Conservation (phyloP, 35 echinoderm and acorn worm species). For the Ptychodera flava region DNA sequence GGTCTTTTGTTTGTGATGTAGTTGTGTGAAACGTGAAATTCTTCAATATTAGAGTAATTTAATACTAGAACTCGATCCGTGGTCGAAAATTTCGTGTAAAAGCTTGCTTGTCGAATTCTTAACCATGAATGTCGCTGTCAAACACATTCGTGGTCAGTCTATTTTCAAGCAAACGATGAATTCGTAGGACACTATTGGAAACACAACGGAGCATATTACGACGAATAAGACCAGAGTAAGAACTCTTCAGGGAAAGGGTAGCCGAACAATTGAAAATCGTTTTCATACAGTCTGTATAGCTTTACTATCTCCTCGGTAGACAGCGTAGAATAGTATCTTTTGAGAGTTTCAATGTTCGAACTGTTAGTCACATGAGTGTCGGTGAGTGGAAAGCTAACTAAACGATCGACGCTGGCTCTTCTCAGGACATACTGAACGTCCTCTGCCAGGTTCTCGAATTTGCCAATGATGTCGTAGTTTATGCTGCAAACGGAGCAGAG, state of each 20-base stretch:
- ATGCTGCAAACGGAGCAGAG: constrained; percentile 46
- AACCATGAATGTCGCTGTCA: too few relatives aligned
- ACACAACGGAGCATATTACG: too few relatives aligned
- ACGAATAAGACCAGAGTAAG: background rate
- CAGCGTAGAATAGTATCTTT: constrained; percentile 4
- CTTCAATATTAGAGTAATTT: too few relatives aligned
- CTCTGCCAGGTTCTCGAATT: constrained; percentile 33
- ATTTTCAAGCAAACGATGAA: too few relatives aligned
- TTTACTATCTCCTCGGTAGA: background rate
- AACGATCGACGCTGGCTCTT: background rate
- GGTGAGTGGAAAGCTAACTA: background rate
- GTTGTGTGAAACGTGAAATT: too few relatives aligned
- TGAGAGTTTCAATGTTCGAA: constrained; percentile 7
- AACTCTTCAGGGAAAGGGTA: constrained; percentile 2
- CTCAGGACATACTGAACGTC: constrained; percentile 42
- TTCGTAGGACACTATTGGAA: too few relatives aligned
- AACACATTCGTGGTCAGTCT: too few relatives aligned
- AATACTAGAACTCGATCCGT: too few relatives aligned
- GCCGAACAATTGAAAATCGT: constrained; percentile 41
- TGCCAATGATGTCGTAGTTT: constrained; percentile 49
- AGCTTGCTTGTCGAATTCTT: too few relatives aligned
- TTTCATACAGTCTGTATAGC: constrained; percentile 10
- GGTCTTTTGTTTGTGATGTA: too few relatives aligned
- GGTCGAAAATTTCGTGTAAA: too few relatives aligned
- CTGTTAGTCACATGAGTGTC: constrained; percentile 24